A percentile compares a stretch with the other conserved stretches of the same genome.
Conservation (phyloP, 2,113 vertebrate genomes). For the Pterocles gutturalis region DNA sequence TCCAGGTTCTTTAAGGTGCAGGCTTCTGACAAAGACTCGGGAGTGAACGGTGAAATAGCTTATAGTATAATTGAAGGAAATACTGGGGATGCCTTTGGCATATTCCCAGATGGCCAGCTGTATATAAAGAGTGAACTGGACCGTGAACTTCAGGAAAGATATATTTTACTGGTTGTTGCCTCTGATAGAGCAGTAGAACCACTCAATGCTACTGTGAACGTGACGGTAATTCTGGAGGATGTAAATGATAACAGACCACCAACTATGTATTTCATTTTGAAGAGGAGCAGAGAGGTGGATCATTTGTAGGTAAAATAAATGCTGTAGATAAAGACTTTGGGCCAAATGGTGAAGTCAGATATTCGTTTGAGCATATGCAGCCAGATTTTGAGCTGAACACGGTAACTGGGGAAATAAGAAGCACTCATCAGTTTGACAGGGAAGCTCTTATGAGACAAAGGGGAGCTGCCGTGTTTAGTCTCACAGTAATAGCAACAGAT, state of each 20-base stretch:
- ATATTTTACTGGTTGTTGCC: conserved; percentile 87
- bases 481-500: conserved; percentile 89
- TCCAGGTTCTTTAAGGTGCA: conserved; percentile 95
- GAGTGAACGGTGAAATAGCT: conserved; percentile 92
- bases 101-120: conserved; percentile 96
- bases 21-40: conserved; percentile 93
- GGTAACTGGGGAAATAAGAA: conserved; percentile 88
- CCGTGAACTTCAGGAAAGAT: conserved; percentile 92
- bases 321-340: conserved; percentile 94
- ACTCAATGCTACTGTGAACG: conserved; percentile 89
- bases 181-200: conserved; percentile 93
- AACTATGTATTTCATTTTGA: conserved; percentile 96
- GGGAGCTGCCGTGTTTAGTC: conserved; percentile 91
- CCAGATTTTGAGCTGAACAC: conserved; percentile 92
- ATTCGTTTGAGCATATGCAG: conserved; percentile 89
- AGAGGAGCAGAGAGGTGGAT: conserved; percentile 91
- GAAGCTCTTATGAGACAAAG: conserved; percentile 92
- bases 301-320: conserved; percentile 86
- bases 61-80: conserved; percentile 93
- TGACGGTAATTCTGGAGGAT: conserved; percentile 91
- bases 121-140: conserved; percentile 96
- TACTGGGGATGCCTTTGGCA: conserved; percentile 89
- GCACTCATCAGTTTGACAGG: conserved; percentile 89
- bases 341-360: conserved; percentile 91
- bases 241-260: conserved; percentile 97